A percentile compares a stretch with the other conserved stretches of the same genome.
Evolutionary conservation across 92 coral and sea anemone genomes (phyloP).

Genomic region (Paramuricea clavata): DNA sequence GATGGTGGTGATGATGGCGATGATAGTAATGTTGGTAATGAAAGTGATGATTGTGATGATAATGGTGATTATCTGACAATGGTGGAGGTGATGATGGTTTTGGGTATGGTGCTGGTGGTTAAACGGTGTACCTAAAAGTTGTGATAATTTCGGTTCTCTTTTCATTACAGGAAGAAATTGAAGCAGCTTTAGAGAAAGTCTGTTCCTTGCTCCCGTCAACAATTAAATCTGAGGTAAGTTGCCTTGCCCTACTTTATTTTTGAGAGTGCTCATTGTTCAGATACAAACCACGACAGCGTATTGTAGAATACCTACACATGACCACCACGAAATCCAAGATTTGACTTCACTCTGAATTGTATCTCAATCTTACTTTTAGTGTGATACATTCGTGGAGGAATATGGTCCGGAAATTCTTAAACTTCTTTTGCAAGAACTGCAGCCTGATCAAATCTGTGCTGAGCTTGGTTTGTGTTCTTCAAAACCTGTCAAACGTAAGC

Average conservation of each 20-base stretch:
- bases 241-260: too few species aligned
- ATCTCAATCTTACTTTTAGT: slow-evolving; percentile 52
- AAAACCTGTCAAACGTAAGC: slow-evolving; percentile 22
- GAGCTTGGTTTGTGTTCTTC: slow-evolving; percentile 70
- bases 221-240: slow-evolving; percentile 45
- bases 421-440: slow-evolving; percentile 73
- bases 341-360: too few species aligned
- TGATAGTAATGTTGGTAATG: too few species aligned
- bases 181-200: slow-evolving; percentile 44
- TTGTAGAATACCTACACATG: neutral
- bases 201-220: slow-evolving; percentile 36
- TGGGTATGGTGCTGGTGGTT: too few species aligned
- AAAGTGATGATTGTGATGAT: too few species aligned
- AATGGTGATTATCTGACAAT: too few species aligned
- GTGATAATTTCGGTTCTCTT: slow-evolving; percentile 2
- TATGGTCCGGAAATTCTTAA: slow-evolving; percentile 73
- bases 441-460: slow-evolving; percentile 78
- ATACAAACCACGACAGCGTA: too few species aligned
- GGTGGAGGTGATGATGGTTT: too few species aligned
- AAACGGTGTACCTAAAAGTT: too few species aligned
- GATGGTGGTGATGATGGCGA: too few species aligned
- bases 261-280: too few species aligned
- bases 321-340: neutral
- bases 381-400: slow-evolving; percentile 66
- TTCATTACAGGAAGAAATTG: slow-evolving; percentile 31